Evolutionary conservation across 53 echinoderm and acorn worm species (phyloP).

Genomic region (Echinometra lucunter): DNA sequence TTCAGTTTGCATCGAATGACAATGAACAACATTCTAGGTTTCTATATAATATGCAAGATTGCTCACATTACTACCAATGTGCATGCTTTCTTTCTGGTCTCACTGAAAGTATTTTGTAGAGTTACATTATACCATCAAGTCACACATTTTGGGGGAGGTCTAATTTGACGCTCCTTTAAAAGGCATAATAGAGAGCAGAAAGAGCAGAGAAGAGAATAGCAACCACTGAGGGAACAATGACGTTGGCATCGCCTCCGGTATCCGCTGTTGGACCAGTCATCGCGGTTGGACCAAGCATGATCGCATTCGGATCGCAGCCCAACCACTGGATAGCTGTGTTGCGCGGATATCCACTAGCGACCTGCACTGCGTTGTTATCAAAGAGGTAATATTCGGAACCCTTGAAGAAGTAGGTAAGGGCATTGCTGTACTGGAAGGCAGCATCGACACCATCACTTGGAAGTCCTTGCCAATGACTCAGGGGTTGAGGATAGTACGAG

Average conservation of each 20-base stretch:
- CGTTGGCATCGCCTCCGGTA: not conserved
- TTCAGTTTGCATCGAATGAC: too few relatives aligned
- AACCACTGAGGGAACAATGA: not conserved
- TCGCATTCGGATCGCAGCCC: slow-evolving; percentile 68
- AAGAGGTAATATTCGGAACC: slow-evolving; percentile 89
- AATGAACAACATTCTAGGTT: too few relatives aligned
- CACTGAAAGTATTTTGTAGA: too few relatives aligned
- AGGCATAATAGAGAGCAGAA: not conserved
- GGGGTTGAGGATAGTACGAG: slow-evolving; percentile 77
- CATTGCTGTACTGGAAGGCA: slow-evolving; percentile 82
- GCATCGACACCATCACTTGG: slow-evolving; percentile 70
- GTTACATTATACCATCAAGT: too few relatives aligned
- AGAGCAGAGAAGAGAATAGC: slow-evolving; percentile 7
- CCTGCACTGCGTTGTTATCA: slow-evolving; percentile 67
- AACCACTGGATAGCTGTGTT: slow-evolving; percentile 77
- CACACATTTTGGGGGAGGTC: too few relatives aligned
- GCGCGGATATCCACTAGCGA: slow-evolving; percentile 75
- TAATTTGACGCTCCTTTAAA: too few relatives aligned
- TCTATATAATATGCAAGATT: too few relatives aligned
- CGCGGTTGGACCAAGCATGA: not conserved
- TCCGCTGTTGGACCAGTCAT: too few relatives aligned
- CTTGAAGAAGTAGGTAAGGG: slow-evolving; percentile 84
- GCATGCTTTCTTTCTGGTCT: too few relatives aligned
- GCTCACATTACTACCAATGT: too few relatives aligned
- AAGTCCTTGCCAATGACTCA: slow-evolving; percentile 77